phyloP scores from a whole-genome alignment of 2,888 invertebrate species.

The Epicampocera succincta region DNA sequence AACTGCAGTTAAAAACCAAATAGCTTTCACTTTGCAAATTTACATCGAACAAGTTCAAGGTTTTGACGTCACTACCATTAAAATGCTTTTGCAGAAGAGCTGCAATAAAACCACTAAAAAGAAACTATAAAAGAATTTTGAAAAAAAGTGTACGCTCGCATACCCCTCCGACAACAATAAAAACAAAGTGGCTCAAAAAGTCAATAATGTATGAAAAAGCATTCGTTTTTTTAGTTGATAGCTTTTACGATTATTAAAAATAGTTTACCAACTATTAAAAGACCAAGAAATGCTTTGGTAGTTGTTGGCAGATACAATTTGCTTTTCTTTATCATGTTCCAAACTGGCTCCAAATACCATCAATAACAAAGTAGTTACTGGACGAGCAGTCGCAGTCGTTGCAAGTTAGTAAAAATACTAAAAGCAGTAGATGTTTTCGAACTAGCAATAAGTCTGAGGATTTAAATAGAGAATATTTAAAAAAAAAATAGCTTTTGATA shows the following conservation, averaged over 20 bases:
- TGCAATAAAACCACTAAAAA: conserved; percentile 21
- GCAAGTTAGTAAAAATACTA: too few species aligned
- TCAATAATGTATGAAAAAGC: conserved; percentile 32
- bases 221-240: conserved; percentile 14
- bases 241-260: conserved; percentile 40
- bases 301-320: not conserved
- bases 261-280: conserved; percentile 24
- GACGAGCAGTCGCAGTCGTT: too few species aligned
- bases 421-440: too few species aligned
- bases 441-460: too few species aligned
- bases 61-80: conserved; percentile 61
- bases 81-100: conserved; percentile 33
- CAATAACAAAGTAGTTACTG: too few species aligned
- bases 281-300: not conserved
- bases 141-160: conserved; percentile 27
- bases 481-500: too few species aligned
- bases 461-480: too few species aligned
- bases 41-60: conserved; percentile 65
- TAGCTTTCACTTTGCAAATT: conserved; percentile 62
- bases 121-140: conserved; percentile 28
- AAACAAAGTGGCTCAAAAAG: conserved; percentile 37
- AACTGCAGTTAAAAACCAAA: conserved; percentile 10
- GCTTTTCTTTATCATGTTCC: too few species aligned
- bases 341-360: too few species aligned
- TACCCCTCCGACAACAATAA: conserved; percentile 1